Conservation (phyloP, 2,888 invertebrate species). For the Pheosia tremula region DNA sequence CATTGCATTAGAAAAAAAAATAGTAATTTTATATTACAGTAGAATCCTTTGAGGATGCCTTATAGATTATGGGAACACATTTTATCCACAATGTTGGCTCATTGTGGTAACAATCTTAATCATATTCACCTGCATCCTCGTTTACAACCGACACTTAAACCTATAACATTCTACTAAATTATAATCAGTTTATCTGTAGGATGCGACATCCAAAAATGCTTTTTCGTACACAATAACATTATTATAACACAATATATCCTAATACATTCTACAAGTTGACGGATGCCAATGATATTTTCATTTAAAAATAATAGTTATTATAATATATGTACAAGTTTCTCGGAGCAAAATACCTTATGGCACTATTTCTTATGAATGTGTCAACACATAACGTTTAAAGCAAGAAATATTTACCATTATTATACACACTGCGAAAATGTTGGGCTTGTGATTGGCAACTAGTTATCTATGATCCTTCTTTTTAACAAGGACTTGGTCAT, state of each 20-base stretch:
- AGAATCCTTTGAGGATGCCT: slow-evolving; percentile 61
- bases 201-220: slow-evolving; percentile 59
- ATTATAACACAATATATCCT: slow-evolving; percentile 49
- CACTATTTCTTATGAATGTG: slow-evolving; percentile 75
- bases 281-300: slow-evolving; percentile 49
- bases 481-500: too few species aligned
- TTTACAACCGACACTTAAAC: slow-evolving; percentile 23
- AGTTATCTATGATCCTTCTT: too few species aligned
- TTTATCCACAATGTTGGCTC: slow-evolving; percentile 55
- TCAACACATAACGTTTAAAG: slow-evolving; percentile 54
- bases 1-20: slow-evolving; percentile 57
- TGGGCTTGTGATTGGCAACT: background rate
- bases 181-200: slow-evolving; percentile 54
- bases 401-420: slow-evolving; percentile 70
- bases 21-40: slow-evolving; percentile 55
- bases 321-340: slow-evolving; percentile 75
- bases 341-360: slow-evolving; percentile 66
- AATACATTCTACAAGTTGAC: slow-evolving; percentile 43
- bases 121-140: slow-evolving; percentile 76
- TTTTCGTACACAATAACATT: slow-evolving; percentile 47
- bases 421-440: slow-evolving; percentile 3
- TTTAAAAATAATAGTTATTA: slow-evolving; percentile 44
- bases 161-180: slow-evolving; percentile 62
- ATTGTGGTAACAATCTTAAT: slow-evolving; percentile 66
- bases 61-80: slow-evolving; percentile 68